Conservation (phyloP, 2,113 vertebrate species). For the Caranx melampygus region DNA sequence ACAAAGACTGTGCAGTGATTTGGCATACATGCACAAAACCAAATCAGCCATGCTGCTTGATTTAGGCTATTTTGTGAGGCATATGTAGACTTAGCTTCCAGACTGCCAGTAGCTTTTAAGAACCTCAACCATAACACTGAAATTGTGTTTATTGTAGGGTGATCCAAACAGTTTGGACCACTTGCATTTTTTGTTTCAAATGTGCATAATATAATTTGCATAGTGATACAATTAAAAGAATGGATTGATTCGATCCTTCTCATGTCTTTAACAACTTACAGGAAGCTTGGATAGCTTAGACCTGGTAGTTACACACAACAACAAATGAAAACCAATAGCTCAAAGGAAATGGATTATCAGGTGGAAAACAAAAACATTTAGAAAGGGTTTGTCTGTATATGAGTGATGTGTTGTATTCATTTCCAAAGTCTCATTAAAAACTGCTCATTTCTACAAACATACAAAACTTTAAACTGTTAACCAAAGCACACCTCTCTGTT, state of each 20-base stretch:
- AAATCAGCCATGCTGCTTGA: neutral
- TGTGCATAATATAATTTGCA: neutral
- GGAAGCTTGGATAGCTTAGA: neutral
- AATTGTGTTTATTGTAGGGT: neutral
- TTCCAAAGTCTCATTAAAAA: constrained; percentile 45
- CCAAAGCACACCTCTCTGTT: constrained; percentile 14
- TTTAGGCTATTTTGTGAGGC: neutral
- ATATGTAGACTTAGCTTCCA: neutral
- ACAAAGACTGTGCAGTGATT: neutral
- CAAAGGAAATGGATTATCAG: neutral
- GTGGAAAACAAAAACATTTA: neutral
- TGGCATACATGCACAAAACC: neutral
- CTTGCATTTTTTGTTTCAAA: neutral
- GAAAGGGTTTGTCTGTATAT: neutral
- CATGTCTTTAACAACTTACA: neutral
- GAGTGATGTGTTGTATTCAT: neutral
- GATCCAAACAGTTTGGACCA: neutral
- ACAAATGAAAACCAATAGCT: constrained; percentile 13
- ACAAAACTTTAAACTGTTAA: constrained; percentile 8
- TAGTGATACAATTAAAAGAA: neutral
- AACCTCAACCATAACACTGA: neutral
- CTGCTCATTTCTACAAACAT: constrained; percentile 20
- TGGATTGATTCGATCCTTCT: neutral
- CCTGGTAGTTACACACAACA: constrained; percentile 9
- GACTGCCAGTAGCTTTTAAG: neutral